Conservation (phyloP, 64 coral and sea anemone genomes). For the Porites lutea region DNA sequence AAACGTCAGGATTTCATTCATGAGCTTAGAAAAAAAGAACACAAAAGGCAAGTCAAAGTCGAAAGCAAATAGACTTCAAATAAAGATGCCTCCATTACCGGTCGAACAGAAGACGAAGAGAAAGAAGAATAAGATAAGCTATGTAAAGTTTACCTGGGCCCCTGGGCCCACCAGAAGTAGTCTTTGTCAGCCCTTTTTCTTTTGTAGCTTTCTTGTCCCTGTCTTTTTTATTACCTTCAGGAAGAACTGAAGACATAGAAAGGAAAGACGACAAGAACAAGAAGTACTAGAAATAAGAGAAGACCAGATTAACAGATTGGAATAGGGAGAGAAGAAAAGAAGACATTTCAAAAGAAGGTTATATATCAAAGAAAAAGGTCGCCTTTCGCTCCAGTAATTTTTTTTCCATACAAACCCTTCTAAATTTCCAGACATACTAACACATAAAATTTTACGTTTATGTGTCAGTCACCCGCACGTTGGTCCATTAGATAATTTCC, state of each 20-base stretch:
- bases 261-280: neutral
- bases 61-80: too few species aligned
- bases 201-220: neutral
- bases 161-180: conserved; percentile 10
- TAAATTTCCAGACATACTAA: too few species aligned
- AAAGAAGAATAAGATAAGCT: neutral
- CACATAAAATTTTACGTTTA: too few species aligned
- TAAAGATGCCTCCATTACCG: neutral
- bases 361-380: too few species aligned
- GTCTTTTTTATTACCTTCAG: neutral
- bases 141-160: conserved; percentile 7
- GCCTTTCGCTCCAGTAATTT: too few species aligned
- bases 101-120: neutral
- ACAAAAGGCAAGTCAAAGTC: too few species aligned
- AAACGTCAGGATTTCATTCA: too few species aligned
- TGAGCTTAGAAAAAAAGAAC: too few species aligned
- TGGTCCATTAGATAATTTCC: too few species aligned
- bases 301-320: neutral
- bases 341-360: neutral
- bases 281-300: neutral
- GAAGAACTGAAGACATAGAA: neutral
- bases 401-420: too few species aligned
- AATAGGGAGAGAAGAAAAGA: neutral
- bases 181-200: neutral
- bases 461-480: too few species aligned